Percentiles rank a stretch among this genome's conserved stretches.
phyloP scores from a whole-genome alignment of 2,113 vertebrate genomes.

The Tonatia bakeri region DNA sequence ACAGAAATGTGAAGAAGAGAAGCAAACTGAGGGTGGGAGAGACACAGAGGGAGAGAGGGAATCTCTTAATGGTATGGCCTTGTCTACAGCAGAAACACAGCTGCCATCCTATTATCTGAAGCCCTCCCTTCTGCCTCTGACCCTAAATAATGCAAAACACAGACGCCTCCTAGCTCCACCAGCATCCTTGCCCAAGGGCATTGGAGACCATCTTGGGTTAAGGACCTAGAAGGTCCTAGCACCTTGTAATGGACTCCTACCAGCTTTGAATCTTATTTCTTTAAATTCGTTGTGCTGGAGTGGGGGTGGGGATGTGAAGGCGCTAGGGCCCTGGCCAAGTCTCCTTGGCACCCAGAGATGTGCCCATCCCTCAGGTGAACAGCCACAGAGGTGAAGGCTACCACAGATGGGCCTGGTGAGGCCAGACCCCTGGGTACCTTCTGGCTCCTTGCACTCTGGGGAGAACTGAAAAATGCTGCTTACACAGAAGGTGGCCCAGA shows the following conservation, averaged over 20 bases:
- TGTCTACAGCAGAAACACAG: background rate
- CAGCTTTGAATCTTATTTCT: background rate
- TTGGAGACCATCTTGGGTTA: background rate
- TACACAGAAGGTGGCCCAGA: rapidly evolving
- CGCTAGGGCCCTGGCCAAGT: background rate
- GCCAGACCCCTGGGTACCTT: background rate
- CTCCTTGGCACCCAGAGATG: background rate
- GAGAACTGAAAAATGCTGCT: background rate
- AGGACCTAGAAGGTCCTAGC: background rate
- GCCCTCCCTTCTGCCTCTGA: background rate
- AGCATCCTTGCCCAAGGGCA: background rate
- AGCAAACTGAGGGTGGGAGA: background rate
- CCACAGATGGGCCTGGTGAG: background rate
- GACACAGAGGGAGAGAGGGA: background rate
- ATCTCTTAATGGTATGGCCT: background rate
- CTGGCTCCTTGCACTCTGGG: background rate
- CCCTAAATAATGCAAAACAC: background rate
- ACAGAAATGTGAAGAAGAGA: background rate
- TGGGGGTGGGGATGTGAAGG: background rate
- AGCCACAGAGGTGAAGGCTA: background rate
- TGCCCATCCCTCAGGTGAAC: background rate
- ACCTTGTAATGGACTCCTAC: background rate
- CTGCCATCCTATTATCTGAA: background rate
- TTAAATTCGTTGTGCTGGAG: background rate
- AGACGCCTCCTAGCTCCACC: background rate